Evolutionary conservation across 2,888 invertebrate genomes (phyloP).

Genomic region (Branchipolynoe longqiensis): DNA sequence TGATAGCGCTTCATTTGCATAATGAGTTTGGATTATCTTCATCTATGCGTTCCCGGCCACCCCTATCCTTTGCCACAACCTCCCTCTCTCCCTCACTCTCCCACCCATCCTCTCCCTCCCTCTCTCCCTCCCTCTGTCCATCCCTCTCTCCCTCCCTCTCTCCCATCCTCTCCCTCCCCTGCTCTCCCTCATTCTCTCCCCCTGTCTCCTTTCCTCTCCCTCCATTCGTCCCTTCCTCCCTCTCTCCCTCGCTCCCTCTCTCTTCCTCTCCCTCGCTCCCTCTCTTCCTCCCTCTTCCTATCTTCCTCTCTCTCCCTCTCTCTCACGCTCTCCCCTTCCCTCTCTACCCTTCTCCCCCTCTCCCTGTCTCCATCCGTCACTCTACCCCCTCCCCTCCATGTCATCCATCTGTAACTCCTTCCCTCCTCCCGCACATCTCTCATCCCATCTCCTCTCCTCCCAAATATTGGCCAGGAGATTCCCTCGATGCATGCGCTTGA

Average conservation of each 20-base stretch:
- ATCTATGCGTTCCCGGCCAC: too few relatives aligned
- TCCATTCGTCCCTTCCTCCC: not conserved
- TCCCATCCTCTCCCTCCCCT: too few relatives aligned
- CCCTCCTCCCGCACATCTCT: too few relatives aligned
- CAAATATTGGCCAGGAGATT: too few relatives aligned
- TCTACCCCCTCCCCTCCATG: not conserved
- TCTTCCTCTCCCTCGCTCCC: not conserved
- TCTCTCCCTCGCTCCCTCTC: not conserved
- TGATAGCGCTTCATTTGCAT: not conserved
- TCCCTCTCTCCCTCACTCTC: not conserved
- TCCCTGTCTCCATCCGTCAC: not conserved
- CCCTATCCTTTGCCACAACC: too few relatives aligned
- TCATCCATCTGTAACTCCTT: too few relatives aligned
- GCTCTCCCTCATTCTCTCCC: not conserved
- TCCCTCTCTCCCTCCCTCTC: not conserved
- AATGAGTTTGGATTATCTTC: not conserved
- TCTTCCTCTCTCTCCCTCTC: not conserved
- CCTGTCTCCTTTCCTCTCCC: not conserved
- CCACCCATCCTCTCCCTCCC: not conserved
- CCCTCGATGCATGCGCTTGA: too few relatives aligned
- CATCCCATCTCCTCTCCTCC: too few relatives aligned
- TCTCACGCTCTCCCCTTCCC: not conserved
- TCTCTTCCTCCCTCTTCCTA: not conserved
- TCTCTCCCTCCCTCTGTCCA: not conserved
- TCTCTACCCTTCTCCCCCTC: not conserved